phyloP scores from a whole-genome alignment of 2,888 invertebrate species.

The Epirrhoe alternata region DNA sequence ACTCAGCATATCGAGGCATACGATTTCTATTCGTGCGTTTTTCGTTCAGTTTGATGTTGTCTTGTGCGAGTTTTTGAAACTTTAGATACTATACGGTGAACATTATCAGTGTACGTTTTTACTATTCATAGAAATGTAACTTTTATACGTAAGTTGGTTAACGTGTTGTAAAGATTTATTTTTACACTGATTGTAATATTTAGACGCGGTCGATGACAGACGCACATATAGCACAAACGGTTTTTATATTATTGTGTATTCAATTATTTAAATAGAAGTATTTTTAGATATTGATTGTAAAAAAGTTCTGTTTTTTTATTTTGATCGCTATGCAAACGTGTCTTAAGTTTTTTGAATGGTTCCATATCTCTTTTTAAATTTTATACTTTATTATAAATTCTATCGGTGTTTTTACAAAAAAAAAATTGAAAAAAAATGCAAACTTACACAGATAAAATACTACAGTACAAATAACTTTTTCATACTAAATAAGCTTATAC shows the following conservation, averaged over 20 bases:
- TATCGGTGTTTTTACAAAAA: slow-evolving; percentile 45
- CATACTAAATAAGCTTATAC: slow-evolving; percentile 54
- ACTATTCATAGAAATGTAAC: slow-evolving; percentile 55
- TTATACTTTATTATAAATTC: slow-evolving; percentile 43
- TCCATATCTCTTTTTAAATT: slow-evolving; percentile 50
- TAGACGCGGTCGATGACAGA: slow-evolving; percentile 52
- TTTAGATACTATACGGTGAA: slow-evolving; percentile 43
- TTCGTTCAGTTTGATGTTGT: slow-evolving; percentile 73
- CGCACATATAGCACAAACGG: slow-evolving; percentile 70
- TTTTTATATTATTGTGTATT: slow-evolving; percentile 29
- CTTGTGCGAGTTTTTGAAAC: slow-evolving; percentile 58
- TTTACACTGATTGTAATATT: slow-evolving; percentile 71
- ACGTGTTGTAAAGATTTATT: slow-evolving; percentile 70
- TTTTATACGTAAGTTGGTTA: slow-evolving; percentile 74
- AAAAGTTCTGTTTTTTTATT: slow-evolving; percentile 5
- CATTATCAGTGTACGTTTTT: slow-evolving; percentile 56
- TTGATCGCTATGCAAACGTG: slow-evolving; percentile 27
- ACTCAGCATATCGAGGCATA: slow-evolving; percentile 72
- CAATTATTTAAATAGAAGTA: slow-evolving; percentile 31
- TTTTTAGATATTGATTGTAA: slow-evolving; percentile 21
- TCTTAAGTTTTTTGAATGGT: slow-evolving; percentile 42
- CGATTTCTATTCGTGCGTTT: slow-evolving; percentile 65
- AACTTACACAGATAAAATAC: slow-evolving; percentile 40
- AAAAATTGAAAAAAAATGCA: slow-evolving; percentile 36
- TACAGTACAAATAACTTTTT: slow-evolving; percentile 60